A percentile compares a stretch with the other conserved stretches of the same genome.
These are phyloP conservation scores for Anolis sagrei DNA, from an alignment of 2,113 vertebrate genomes.

Conservation along the genomic window DNA sequence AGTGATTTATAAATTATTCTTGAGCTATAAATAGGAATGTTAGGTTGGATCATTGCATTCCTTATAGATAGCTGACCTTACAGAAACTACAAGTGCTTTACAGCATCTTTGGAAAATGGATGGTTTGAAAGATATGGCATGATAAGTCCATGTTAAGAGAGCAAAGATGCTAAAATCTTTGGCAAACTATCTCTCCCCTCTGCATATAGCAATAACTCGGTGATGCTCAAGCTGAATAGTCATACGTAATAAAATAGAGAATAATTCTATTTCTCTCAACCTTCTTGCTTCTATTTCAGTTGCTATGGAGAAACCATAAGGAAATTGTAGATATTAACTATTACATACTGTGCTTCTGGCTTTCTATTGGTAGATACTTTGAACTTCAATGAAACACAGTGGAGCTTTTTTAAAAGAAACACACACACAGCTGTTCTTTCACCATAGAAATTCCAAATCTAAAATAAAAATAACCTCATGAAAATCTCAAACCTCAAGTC, in stretches of 20 bases:
- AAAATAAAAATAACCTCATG: constrained; percentile 27
- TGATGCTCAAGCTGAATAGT: constrained; percentile 70
- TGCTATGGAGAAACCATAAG: constrained; percentile 65
- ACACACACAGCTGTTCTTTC: background rate
- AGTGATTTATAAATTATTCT: background rate
- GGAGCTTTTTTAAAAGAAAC: background rate
- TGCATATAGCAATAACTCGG: constrained; percentile 53
- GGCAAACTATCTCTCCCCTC: constrained; percentile 28
- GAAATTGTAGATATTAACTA: constrained; percentile 62
- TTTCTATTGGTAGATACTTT: constrained; percentile 28
- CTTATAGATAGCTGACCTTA: background rate
- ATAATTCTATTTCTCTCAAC: constrained; percentile 62
- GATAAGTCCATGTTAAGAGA: background rate
- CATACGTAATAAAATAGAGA: constrained; percentile 74
- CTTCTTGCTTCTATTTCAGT: constrained; percentile 66
- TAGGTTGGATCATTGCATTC: background rate
- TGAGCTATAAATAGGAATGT: background rate
- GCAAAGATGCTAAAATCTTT: constrained; percentile 55
- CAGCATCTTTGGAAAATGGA: background rate
- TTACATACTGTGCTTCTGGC: background rate
- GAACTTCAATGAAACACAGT: constrained; percentile 24
- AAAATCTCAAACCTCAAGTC: constrained; percentile 41
- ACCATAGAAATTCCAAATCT: constrained; percentile 16
- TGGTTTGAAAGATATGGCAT: background rate
- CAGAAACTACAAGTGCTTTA: background rate